A percentile compares a stretch with the other conserved stretches of the same genome.
phyloP scores from a whole-genome alignment of 2,888 invertebrate genomes.

The Scaptomyza caliginosa region DNA sequence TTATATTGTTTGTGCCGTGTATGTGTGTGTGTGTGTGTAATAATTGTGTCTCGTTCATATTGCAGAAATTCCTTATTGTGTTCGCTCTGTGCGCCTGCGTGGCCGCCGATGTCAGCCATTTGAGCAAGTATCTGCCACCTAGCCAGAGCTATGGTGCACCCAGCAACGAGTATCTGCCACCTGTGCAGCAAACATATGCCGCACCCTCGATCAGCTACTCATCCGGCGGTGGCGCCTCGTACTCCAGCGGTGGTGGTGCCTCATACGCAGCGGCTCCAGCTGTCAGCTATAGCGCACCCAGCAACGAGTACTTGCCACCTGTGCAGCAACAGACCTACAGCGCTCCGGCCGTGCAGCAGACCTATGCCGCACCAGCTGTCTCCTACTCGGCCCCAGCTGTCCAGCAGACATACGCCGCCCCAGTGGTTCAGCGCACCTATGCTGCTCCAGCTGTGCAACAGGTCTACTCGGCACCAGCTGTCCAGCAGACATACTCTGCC shows the following conservation, averaged over 20 bases:
- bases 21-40: too few species aligned
- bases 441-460: conserved; percentile 40
- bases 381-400: conserved; percentile 36
- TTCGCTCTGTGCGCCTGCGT: conserved; percentile 79
- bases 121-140: conserved; percentile 79
- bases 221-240: conserved; percentile 1
- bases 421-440: conserved; percentile 26
- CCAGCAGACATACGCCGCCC: conserved; percentile 21
- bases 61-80: conserved; percentile 81
- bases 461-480: conserved; percentile 9
- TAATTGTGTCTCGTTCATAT: conserved; percentile 39
- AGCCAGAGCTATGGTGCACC: conserved; percentile 51
- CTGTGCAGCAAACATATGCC: conserved; percentile 55
- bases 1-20: conserved; percentile 14
- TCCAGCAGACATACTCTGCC: conserved; percentile 15
- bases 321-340: conserved; percentile 51
- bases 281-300: conserved; percentile 44
- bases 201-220: conserved; percentile 39
- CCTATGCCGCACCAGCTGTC: conserved; percentile 37
- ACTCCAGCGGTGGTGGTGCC: neutral
- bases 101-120: conserved; percentile 82
- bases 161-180: conserved; percentile 76
- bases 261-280: conserved; percentile 30
- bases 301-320: conserved; percentile 41
- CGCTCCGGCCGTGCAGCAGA: conserved; percentile 50